These are phyloP conservation scores for Turnix velox DNA, from an alignment of 2,113 vertebrate species.

Conservation along the genomic window DNA sequence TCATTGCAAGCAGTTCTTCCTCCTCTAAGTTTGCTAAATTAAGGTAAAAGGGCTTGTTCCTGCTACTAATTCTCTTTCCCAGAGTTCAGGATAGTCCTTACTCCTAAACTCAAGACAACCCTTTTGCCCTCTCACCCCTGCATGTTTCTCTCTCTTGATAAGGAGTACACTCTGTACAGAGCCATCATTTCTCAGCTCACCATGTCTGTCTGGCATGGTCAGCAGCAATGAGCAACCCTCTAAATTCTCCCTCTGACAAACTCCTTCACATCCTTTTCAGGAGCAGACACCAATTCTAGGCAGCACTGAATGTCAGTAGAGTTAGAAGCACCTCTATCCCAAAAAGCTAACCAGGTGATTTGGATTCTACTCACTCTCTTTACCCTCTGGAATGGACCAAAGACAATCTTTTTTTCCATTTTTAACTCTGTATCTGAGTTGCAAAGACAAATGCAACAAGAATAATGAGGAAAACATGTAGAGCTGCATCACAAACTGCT, in stretches of 20 bases:
- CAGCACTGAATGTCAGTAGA: not conserved
- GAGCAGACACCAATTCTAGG: not conserved
- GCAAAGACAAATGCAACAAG: conserved; percentile 20
- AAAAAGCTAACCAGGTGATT: not conserved
- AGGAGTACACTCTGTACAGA: not conserved
- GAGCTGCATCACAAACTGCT: conserved; percentile 40
- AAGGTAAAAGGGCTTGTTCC: not conserved
- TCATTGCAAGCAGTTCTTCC: not conserved
- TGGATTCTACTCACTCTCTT: not conserved
- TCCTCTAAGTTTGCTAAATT: not conserved
- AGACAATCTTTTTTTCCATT: not conserved
- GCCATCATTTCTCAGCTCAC: not conserved
- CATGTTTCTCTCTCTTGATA: not conserved
- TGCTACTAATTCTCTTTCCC: not conserved
- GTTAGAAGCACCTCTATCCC: not conserved
- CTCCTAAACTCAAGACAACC: not conserved
- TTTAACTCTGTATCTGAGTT: not conserved
- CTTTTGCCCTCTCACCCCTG: not conserved
- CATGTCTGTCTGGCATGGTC: not conserved
- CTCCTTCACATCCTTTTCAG: not conserved
- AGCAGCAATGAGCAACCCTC: not conserved
- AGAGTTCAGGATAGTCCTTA: not conserved
- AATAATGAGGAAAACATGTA: conserved; percentile 1
- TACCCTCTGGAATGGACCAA: not conserved
- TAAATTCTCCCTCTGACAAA: not conserved